Evolutionary conservation across 2,888 invertebrate genomes (phyloP), one percentile per base, ranked within the genome.

Genomic region (Plebejus anna): DNA sequence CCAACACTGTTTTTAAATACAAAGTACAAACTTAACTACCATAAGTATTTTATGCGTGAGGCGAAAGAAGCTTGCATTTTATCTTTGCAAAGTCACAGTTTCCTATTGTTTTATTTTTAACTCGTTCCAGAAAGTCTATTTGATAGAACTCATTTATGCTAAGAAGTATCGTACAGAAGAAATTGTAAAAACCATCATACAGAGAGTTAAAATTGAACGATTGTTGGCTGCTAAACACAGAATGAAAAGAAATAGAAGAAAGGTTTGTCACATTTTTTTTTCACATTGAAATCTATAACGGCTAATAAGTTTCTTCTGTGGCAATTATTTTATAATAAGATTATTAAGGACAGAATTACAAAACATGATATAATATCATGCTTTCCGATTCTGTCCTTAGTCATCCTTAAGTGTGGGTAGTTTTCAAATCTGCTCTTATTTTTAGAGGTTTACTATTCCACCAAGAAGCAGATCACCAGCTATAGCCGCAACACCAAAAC

Each of bases 71-170:
- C 1, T 5, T 59, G 57, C 6, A n/a, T 59, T n/a, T n/a, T n/a
- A n/a, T 59, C 57, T n/a, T 7, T 59, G 7, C 5, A 22, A 7
- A 6, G 6, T 22, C 57, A 6, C 57, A 2, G n/a, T n/a, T 22
- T n/a, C n/a, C 7, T 59, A n/a, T 1, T 59, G 57, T 7, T n/a
- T 59, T 5, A 11, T 61, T 22, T 61, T 61, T 61, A 22, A 55
- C 2, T 3, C 28, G 71, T 81, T 83, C 11, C 85, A 92, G 92
- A 92, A 91, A 86, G 78, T 87, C 0, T 86, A 88, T 76, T 81
- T 92, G 0, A 84, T 91, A 47, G 82, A 89, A 75, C 80, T 93
- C 73, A 90, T 93, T n/a, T 78, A 84, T 76, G 86, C 90, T 0
- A 88, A 89, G 75, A 89, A 86, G 78, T 85, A 80, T 13, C 80